phyloP scores from a whole-genome alignment of 2,113 vertebrate genomes.

The Chitala chitala region DNA sequence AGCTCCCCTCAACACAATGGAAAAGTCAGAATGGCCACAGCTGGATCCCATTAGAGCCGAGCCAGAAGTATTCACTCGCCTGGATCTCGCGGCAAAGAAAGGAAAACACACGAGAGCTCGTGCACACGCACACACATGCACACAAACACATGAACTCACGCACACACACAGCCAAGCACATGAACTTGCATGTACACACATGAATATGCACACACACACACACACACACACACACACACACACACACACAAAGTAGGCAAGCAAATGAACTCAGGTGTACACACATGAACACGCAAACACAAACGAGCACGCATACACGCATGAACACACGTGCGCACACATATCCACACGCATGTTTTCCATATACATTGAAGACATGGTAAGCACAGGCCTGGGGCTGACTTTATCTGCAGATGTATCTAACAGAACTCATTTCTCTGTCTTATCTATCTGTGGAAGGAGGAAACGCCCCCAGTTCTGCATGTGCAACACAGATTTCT shows the following conservation, averaged over 20 bases:
- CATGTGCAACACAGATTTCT: no score
- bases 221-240: neutral
- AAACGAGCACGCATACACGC: neutral
- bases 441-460: neutral
- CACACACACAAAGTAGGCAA: neutral
- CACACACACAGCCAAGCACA: neutral
- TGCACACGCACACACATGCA: neutral
- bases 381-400: neutral
- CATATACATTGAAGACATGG: neutral
- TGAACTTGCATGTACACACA: neutral
- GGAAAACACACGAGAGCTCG: no score
- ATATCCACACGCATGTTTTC: neutral
- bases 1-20: constrained; percentile 56
- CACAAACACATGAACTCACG: neutral
- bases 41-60: constrained; percentile 61
- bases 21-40: constrained; percentile 60
- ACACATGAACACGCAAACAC: neutral
- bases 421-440: constrained; percentile 10
- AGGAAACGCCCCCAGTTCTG: neutral
- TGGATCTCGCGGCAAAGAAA: constrained; percentile 48
- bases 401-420: neutral
- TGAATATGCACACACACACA: neutral
- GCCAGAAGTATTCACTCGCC: constrained; percentile 54
- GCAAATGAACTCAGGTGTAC: neutral
- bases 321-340: neutral